Evolutionary conservation across 64 coral and sea anemone species (phyloP), one percentile per base, ranked within the genome.

Genomic region (Stichodactyla helianthus): DNA sequence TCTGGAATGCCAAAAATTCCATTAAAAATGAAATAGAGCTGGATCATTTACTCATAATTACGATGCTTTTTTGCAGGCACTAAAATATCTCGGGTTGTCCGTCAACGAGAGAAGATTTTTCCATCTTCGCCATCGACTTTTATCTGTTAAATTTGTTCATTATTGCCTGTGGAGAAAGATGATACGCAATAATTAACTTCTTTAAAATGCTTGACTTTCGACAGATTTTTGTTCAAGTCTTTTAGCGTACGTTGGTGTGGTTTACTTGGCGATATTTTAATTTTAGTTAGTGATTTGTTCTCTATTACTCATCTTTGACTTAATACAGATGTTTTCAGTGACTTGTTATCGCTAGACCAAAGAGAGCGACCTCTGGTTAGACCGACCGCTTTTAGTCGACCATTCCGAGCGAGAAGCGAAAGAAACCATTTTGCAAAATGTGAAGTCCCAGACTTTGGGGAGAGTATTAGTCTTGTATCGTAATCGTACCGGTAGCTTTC

Each of bases 121-220:
- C 68, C 68, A 74, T 74, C 68, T 74, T 74, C 68, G 26, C 68
- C 25, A 74, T 31, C 68, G 25, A 44, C 25, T 4, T 6, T 74
- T 74, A 74, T 74, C 68, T 74, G n/a, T 5, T 31, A 74, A 28
- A 74, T 74, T 27, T 74, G 68, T 74, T 81, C 78, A 81, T 81
- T 52, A 81, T 81, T 52, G 35, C 15, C 78, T 16, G 78, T 53
- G 78, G 20, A 12, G 78, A 81, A 81, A 81, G 78, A 81, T 20
- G 31, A 81, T 81, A 54, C 50, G 5, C 52, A 52, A 81, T 81
- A 81, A 81, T 81, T 51, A 53, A 51, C 16, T 51, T 52, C 52
- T 52, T 81, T 81, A 51, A 81, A 52, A 52, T 54, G 52, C 78
- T 81, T 54, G 35, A 81, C 78, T 81, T n/a, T 81, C 78, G 52